phyloP scores from a whole-genome alignment of 2,113 vertebrate species.

The Myiagra hebetior region DNA sequence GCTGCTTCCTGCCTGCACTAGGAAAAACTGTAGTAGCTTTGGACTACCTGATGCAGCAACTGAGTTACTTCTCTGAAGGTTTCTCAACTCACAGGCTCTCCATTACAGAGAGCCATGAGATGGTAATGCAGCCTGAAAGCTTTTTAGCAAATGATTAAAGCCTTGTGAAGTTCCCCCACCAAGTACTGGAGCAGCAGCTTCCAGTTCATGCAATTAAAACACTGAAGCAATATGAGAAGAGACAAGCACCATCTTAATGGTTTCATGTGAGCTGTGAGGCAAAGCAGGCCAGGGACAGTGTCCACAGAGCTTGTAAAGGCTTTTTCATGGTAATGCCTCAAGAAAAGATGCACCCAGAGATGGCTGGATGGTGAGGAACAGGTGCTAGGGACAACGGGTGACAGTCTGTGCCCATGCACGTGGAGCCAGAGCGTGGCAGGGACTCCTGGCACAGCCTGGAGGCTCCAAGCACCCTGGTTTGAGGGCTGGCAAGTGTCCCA shows the following conservation, averaged over 20 bases:
- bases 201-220: slow-evolving; percentile 12
- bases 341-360: neutral
- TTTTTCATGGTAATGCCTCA: neutral
- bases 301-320: neutral
- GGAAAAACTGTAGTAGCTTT: neutral
- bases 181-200: neutral
- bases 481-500: neutral
- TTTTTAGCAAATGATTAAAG: slow-evolving; percentile 39
- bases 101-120: neutral
- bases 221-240: neutral
- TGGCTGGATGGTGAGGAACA: neutral
- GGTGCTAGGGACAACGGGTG: neutral
- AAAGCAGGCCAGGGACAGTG: neutral
- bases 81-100: neutral
- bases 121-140: slow-evolving; percentile 37
- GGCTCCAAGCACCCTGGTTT: neutral
- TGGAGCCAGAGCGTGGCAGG: neutral
- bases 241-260: neutral
- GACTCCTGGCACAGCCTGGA: neutral
- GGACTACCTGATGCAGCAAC: neutral
- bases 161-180: neutral
- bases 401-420: fast-evolving
- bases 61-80: neutral
- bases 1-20: neutral
- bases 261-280: neutral